phyloP scores from a whole-genome alignment of 2,888 invertebrate genomes.

The Protophormia terraenovae region DNA sequence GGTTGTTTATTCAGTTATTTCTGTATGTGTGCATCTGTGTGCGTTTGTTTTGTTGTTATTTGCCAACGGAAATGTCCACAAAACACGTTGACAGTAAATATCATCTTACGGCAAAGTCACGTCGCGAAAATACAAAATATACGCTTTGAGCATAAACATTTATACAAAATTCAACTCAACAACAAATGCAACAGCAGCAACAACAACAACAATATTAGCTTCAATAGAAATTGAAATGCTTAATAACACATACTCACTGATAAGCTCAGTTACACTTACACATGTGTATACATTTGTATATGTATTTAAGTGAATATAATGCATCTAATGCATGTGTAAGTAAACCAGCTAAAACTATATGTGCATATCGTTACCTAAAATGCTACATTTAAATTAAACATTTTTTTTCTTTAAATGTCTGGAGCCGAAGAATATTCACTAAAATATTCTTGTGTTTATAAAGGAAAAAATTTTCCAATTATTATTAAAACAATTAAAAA shows the following conservation, averaged over 20 bases:
- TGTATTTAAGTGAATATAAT: not conserved
- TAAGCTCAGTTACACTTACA: not conserved
- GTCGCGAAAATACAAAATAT: conserved; percentile 66
- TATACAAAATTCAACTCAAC: conserved; percentile 43
- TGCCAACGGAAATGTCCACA: conserved; percentile 63
- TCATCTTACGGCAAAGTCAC: conserved; percentile 67
- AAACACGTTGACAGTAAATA: conserved; percentile 66
- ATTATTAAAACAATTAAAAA: too few species aligned
- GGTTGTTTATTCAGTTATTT: not conserved
- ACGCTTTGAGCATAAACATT: conserved; percentile 54
- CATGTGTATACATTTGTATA: not conserved
- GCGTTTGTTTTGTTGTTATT: conserved; percentile 17
- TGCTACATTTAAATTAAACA: too few species aligned
- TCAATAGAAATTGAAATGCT: not conserved
- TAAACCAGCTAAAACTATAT: too few species aligned
- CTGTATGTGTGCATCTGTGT: not conserved
- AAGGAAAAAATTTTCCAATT: too few species aligned
- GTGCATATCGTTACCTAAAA: too few species aligned
- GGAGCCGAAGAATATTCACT: too few species aligned
- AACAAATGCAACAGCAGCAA: conserved; percentile 8
- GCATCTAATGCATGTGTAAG: not conserved
- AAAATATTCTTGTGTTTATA: too few species aligned
- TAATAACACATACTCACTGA: not conserved
- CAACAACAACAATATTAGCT: not conserved
- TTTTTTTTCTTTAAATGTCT: too few species aligned